A percentile compares a stretch with the other conserved stretches of the same genome.
These are phyloP conservation scores for Crematogaster levior DNA, from an alignment of 2,888 invertebrate genomes.

Conservation along the genomic window DNA sequence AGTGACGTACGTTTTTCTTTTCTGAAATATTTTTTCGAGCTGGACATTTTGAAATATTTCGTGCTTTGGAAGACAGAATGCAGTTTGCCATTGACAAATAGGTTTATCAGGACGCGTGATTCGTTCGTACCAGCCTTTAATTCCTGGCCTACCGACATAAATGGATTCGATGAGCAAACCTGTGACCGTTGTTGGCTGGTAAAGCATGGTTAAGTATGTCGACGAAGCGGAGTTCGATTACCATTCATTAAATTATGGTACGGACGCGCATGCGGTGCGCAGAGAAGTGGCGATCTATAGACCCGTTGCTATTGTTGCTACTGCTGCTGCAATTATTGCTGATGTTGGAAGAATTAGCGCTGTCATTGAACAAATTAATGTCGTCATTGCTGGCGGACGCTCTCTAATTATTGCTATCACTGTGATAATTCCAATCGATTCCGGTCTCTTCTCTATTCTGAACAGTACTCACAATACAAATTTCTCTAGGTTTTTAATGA, in stretches of 20 bases:
- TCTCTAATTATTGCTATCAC: conserved; percentile 19
- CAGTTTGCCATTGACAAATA: neutral
- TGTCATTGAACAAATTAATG: conserved; percentile 40
- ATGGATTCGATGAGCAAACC: conserved; percentile 45
- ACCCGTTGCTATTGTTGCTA: conserved; percentile 27
- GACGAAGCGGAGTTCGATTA: conserved; percentile 35
- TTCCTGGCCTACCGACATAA: conserved; percentile 28
- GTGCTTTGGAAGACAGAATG: neutral
- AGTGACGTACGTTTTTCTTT: neutral
- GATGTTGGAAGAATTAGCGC: conserved; percentile 41
- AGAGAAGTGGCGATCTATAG: conserved; percentile 17
- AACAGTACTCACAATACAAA: neutral
- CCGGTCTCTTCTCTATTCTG: neutral
- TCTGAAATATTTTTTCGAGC: neutral
- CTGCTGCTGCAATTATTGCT: conserved; percentile 30
- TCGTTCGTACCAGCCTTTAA: conserved; percentile 3
- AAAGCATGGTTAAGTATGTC: conserved; percentile 79
- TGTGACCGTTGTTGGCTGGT: conserved; percentile 6
- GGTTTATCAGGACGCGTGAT: neutral
- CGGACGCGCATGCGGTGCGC: neutral
- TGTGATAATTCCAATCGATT: conserved; percentile 7
- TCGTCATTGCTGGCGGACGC: conserved; percentile 4
- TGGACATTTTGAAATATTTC: neutral
- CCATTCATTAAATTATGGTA: conserved; percentile 47
- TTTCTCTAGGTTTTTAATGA: neutral